Conservation (phyloP, 2,888 invertebrate species). For the Corythucha ciliata region DNA sequence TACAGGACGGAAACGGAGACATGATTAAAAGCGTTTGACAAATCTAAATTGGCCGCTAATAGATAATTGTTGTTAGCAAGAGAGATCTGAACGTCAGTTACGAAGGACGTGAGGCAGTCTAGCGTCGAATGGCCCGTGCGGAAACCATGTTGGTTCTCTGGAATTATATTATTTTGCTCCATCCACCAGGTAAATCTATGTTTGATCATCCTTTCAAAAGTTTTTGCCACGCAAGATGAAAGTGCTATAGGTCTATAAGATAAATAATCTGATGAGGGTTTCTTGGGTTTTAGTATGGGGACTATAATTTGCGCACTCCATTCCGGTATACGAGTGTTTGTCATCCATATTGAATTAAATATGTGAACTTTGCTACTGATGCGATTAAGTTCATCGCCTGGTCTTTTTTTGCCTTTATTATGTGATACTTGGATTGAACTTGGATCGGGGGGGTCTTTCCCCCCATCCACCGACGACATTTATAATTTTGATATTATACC, state of each 20-base stretch:
- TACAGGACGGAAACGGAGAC: conserved; percentile 14
- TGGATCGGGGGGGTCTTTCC: no score
- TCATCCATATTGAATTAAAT: conserved; percentile 14
- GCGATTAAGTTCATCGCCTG: no score
- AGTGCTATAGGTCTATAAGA: conserved; percentile 24
- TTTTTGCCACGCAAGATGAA: conserved; percentile 20
- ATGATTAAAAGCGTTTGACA: conserved; percentile 20
- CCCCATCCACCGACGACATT: no score
- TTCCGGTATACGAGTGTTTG: neutral
- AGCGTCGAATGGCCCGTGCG: conserved; percentile 11
- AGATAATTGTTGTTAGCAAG: conserved; percentile 13
- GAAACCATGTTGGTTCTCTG: conserved; percentile 21
- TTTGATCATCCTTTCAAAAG: conserved; percentile 19
- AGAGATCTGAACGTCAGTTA: neutral
- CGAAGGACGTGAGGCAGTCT: conserved; percentile 13
- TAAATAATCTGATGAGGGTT: conserved; percentile 6
- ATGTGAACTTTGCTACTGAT: no score
- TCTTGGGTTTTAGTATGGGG: conserved; percentile 14
- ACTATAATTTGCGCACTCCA: conserved; percentile 10
- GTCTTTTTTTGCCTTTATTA: no score
- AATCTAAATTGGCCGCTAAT: conserved; percentile 15
- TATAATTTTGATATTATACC: no score
- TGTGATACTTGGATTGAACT: no score
- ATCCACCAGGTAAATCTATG: conserved; percentile 17
- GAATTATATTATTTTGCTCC: conserved; percentile 20